phyloP scores from a whole-genome alignment of 1,140 invertebrate species.

The Penaeus japonicus region DNA sequence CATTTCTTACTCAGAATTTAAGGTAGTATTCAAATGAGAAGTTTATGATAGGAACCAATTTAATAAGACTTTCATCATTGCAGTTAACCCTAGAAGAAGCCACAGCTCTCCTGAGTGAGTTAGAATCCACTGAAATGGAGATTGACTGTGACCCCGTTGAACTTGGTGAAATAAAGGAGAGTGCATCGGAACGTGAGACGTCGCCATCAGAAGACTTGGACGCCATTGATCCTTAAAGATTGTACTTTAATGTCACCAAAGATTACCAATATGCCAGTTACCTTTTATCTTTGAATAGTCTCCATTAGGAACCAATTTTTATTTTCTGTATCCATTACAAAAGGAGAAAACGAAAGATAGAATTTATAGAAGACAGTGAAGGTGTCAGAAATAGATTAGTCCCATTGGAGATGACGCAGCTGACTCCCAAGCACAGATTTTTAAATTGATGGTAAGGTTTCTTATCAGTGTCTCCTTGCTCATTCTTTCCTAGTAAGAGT shows the following conservation, averaged over 20 bases:
- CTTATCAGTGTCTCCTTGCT: no score
- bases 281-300: no score
- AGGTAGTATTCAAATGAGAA: neutral
- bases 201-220: constrained; percentile 46
- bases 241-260: neutral
- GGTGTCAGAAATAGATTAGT: no score
- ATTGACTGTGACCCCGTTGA: constrained; percentile 56
- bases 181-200: constrained; percentile 39
- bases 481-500: no score
- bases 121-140: constrained; percentile 58
- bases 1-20: neutral
- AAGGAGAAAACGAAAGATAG: no score
- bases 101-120: constrained; percentile 59
- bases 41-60: neutral
- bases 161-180: constrained; percentile 58
- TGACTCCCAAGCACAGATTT: no score
- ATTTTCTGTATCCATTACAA: no score
- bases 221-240: constrained; percentile 43
- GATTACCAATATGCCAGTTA: neutral
- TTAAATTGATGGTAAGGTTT: no score
- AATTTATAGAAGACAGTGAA: no score
- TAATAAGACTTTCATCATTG: neutral
- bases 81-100: constrained; percentile 60
- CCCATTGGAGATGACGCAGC: no score
- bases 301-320: no score